Evolutionary conservation across 2,888 invertebrate genomes (phyloP), one percentile per base, ranked within the genome.

Genomic region (Drosophila ustulata): DNA sequence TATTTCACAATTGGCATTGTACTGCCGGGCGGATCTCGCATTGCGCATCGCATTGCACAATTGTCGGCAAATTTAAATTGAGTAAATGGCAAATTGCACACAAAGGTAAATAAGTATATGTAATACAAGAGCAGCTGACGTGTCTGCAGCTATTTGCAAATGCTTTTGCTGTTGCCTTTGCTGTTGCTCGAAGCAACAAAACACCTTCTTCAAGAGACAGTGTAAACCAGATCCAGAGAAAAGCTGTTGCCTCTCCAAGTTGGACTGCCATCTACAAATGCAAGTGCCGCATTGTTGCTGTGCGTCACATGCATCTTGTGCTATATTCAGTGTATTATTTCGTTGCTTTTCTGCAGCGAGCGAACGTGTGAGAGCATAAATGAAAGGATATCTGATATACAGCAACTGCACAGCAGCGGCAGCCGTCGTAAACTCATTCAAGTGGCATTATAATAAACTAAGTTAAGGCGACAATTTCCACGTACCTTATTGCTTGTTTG

Each of bases 371-470:
- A 50, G 66, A 53, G 72, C 84, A 82, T 82, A 80, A 87, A 83
- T 82, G 79, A 75, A 80, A 71, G 70, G 71, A 80, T 82, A 67
- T 79, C 59, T 71, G 71, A 71, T 74, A 65, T 61, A 63, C 65
- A 18, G 26, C 61, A 59, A 37, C 45, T 28, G 34, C 43, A 59
- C 32, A 72, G 18, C 51, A 45, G 43, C 51, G 50, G 11, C 30
- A 68, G 63, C 50, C 70, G 69, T 58, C 55, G 74, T 71, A 79
- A 81, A 68, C 82, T 64, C 82, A 87, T 84, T 75, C 85, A 85
- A 85, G 83, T 85, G 85, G 83, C 78, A 83, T 86, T 85, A 81
- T 88, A 82, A 81, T 81, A 85, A 83, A 85, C 88, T 81, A 85
- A 85, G 88, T 85, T 85, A 85, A 85, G 83, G 78, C 88, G 88